These are phyloP conservation scores for Dromius quadrimaculatus DNA, from an alignment of 2,888 invertebrate genomes.

Conservation along the genomic window DNA sequence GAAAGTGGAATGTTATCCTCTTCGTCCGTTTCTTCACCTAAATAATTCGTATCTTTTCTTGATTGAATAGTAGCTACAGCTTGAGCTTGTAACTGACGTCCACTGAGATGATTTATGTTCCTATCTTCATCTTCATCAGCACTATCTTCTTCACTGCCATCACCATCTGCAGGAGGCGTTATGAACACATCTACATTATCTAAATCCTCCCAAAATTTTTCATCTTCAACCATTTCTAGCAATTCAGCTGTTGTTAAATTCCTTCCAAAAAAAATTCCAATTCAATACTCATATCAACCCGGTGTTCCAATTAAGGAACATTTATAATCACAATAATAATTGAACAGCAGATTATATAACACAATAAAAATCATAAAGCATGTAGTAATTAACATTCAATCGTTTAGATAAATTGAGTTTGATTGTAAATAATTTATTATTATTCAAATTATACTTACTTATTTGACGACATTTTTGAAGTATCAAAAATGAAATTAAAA, in stretches of 20 bases:
- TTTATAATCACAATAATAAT: no score
- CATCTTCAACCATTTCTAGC: neutral
- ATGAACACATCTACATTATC: slow-evolving; percentile 49
- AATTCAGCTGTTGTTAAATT: neutral
- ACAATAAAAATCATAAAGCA: neutral
- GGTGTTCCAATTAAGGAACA: slow-evolving; percentile 5
- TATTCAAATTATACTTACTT: neutral
- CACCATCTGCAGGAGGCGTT: slow-evolving; percentile 6
- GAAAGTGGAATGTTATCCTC: slow-evolving; percentile 22
- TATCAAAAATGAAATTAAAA: neutral
- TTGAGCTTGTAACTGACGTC: slow-evolving; percentile 12
- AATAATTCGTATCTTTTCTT: neutral
- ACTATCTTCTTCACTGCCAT: neutral
- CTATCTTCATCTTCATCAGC: neutral
- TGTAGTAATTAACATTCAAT: neutral
- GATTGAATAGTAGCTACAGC: slow-evolving; percentile 11
- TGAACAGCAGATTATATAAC: no score
- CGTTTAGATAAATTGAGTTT: neutral
- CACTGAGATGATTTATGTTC: slow-evolving; percentile 11
- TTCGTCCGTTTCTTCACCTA: slow-evolving; percentile 1
- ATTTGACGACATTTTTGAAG: neutral
- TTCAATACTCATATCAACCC: neutral
- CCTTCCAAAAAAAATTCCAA: slow-evolving; percentile 21
- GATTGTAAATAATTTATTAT: neutral
- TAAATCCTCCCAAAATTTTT: neutral